Evolutionary conservation across 2,797 vertebrate species (phyloP).

Genomic region (Sternarchorhynchus goeldii): DNA sequence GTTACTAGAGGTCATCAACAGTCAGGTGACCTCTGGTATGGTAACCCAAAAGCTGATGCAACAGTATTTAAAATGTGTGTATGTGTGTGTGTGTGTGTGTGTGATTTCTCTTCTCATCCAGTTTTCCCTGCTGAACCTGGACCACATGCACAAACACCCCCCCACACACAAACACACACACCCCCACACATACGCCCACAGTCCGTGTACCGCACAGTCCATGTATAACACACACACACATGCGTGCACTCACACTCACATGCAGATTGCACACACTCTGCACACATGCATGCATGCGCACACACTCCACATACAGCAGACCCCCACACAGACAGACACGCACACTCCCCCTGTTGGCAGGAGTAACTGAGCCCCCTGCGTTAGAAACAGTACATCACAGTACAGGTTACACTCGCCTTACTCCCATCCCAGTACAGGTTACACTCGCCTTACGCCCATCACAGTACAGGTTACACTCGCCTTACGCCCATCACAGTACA

Average conservation of each 20-base stretch:
- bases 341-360: no score
- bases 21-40: background rate
- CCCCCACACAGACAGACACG: no score
- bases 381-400: no score
- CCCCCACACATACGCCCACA: no score
- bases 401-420: no score
- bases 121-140: background rate
- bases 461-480: no score
- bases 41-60: background rate
- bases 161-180: no score
- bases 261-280: background rate
- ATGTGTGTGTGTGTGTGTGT: conserved; percentile 14
- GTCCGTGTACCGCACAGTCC: background rate
- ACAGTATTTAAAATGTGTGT: background rate
- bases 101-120: background rate
- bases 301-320: no score
- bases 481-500: no score
- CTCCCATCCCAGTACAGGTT: no score
- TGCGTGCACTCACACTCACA: conserved; percentile 10
- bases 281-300: background rate
- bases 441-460: no score
- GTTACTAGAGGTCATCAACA: conserved; percentile 4
- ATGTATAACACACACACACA: conserved; percentile 19
- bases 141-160: background rate
- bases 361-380: no score